Conservation (phyloP, 2,888 invertebrate genomes). For the Papilio demoleus region DNA sequence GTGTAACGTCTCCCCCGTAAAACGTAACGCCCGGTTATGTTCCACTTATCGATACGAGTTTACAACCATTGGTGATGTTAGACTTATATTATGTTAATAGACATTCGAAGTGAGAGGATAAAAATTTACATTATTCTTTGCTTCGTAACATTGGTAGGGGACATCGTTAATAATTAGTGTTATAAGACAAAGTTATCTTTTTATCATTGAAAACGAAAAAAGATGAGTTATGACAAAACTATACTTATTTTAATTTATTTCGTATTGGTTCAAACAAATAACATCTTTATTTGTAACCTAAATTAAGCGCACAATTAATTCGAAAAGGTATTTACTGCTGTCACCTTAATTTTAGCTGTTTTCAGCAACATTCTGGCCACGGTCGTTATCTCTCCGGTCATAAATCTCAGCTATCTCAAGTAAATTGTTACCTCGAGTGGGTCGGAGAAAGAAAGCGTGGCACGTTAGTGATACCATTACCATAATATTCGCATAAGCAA, state of each 20-base stretch:
- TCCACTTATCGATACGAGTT: conserved; percentile 32
- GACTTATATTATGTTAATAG: conserved; percentile 25
- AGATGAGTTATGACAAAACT: no score
- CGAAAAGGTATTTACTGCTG: conserved; percentile 28
- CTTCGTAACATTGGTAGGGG: neutral
- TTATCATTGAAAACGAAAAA: no score
- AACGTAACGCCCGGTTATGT: conserved; percentile 28
- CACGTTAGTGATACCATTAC: conserved; percentile 38
- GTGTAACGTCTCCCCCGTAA: conserved; percentile 34
- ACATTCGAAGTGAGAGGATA: conserved; percentile 41
- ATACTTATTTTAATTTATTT: neutral
- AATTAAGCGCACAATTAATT: conserved; percentile 26
- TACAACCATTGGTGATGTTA: conserved; percentile 22
- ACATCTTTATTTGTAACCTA: neutral
- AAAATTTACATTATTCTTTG: conserved; percentile 23
- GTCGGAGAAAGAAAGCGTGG: conserved; percentile 35
- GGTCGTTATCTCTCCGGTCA: conserved; percentile 36
- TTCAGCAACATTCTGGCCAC: conserved; percentile 21
- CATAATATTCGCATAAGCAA: conserved; percentile 40
- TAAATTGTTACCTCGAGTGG: conserved; percentile 37
- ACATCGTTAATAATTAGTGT: neutral
- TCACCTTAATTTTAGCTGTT: conserved; percentile 29
- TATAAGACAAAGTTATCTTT: neutral
- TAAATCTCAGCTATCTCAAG: conserved; percentile 39
- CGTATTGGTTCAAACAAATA: neutral